Percentiles rank a stretch among this genome's conserved stretches.
phyloP scores from a whole-genome alignment of 30 jellyfish, hydroid and myxozoan genomes.

The Mastigias papua region DNA sequence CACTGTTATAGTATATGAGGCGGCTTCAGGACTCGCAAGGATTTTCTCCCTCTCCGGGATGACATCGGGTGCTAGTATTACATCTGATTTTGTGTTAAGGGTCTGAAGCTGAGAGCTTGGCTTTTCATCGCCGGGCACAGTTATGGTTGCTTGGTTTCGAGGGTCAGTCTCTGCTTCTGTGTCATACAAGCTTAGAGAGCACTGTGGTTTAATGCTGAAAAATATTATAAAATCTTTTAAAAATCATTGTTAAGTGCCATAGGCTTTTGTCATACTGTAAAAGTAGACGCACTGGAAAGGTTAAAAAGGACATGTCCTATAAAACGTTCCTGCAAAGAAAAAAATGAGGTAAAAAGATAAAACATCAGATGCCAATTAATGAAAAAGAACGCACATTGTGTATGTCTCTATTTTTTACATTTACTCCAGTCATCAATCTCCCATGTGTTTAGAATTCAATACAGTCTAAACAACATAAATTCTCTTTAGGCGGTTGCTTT shows the following conservation, averaged over 20 bases:
- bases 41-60: constrained; percentile 69
- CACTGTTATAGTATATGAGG: constrained; percentile 24
- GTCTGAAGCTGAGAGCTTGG: constrained; percentile 28
- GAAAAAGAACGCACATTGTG: too few relatives aligned
- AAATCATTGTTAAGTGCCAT: neutral
- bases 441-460: too few relatives aligned
- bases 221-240: neutral
- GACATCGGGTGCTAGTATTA: constrained; percentile 59
- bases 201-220: constrained; percentile 65
- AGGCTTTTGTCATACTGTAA: too few relatives aligned
- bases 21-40: constrained; percentile 55
- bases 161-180: constrained; percentile 23
- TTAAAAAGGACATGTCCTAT: too few relatives aligned
- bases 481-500: too few relatives aligned
- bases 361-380: too few relatives aligned
- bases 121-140: constrained; percentile 42
- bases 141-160: constrained; percentile 21
- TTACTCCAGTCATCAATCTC: too few relatives aligned
- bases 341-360: too few relatives aligned
- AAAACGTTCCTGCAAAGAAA: too few relatives aligned
- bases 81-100: constrained; percentile 23
- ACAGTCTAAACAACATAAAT: too few relatives aligned
- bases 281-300: too few relatives aligned
- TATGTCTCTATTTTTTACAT: too few relatives aligned
- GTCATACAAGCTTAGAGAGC: constrained; percentile 46